Evolutionary conservation across 2,888 invertebrate species (phyloP).

Genomic region (Herminia tarsipennalis): DNA sequence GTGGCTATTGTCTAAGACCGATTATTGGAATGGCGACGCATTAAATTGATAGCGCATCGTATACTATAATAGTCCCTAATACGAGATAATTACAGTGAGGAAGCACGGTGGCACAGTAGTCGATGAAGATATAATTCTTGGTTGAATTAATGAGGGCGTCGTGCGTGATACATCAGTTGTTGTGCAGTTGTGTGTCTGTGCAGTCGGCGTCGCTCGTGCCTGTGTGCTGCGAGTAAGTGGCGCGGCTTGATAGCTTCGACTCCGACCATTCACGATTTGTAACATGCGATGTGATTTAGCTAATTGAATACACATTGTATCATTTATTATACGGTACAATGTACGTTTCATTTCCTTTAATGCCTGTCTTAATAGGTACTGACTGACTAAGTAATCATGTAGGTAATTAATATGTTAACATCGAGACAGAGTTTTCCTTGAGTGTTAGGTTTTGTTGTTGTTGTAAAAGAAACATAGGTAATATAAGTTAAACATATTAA

Average conservation of each 20-base stretch:
- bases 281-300: constrained; percentile 44
- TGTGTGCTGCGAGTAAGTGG: constrained; percentile 26
- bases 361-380: not conserved
- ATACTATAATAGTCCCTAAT: constrained; percentile 74
- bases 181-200: constrained; percentile 31
- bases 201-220: constrained; percentile 22
- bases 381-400: not conserved
- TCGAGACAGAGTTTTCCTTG: too few species aligned
- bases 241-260: constrained; percentile 36
- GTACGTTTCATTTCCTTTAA: not conserved
- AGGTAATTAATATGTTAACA: too few species aligned
- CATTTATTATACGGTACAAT: constrained; percentile 28
- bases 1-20: constrained; percentile 68
- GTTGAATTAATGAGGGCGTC: constrained; percentile 67
- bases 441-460: too few species aligned
- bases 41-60: constrained; percentile 73
- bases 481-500: too few species aligned
- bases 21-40: constrained; percentile 73
- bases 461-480: too few species aligned
- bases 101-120: constrained; percentile 61
- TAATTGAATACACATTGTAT: constrained; percentile 45
- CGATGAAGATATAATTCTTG: constrained; percentile 76
- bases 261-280: constrained; percentile 44
- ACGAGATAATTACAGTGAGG: constrained; percentile 72
- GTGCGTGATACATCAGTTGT: constrained; percentile 62